Conservation (phyloP, 2,888 invertebrate species). For the Tolmerus cingulatus region DNA sequence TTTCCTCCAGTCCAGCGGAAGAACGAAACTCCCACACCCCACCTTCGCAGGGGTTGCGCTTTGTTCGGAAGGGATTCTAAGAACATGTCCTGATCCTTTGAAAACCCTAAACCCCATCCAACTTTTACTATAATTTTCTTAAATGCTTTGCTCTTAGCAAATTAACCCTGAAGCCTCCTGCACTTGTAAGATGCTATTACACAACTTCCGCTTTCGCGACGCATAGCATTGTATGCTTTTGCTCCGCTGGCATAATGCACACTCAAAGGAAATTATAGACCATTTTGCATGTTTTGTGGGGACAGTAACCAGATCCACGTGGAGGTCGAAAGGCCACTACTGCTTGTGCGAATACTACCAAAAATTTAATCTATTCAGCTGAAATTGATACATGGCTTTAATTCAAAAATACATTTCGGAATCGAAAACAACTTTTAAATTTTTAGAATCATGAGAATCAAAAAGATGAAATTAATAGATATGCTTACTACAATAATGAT, state of each 20-base stretch:
- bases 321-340: not conserved
- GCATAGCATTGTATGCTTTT: not conserved
- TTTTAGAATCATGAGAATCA: not conserved
- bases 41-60: not conserved
- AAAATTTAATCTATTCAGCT: not conserved
- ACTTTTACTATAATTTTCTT: not conserved
- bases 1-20: not conserved
- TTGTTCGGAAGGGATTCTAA: not conserved
- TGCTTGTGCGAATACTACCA: not conserved
- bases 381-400: not conserved
- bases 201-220: conserved; percentile 1
- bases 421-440: not conserved
- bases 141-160: not conserved
- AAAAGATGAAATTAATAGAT: too few relatives aligned
- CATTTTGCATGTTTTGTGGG: conserved; percentile 10
- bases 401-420: not conserved
- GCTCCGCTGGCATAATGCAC: not conserved
- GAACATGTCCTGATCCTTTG: not conserved
- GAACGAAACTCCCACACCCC: not conserved
- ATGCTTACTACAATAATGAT: too few relatives aligned
- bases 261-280: not conserved
- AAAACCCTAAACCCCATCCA: not conserved
- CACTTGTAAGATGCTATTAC: conserved; percentile 6
- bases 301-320: not conserved
- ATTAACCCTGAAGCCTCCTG: not conserved